These are phyloP conservation scores for Vultur gryphus DNA, from an alignment of 2,797 vertebrate species.

Conservation along the genomic window DNA sequence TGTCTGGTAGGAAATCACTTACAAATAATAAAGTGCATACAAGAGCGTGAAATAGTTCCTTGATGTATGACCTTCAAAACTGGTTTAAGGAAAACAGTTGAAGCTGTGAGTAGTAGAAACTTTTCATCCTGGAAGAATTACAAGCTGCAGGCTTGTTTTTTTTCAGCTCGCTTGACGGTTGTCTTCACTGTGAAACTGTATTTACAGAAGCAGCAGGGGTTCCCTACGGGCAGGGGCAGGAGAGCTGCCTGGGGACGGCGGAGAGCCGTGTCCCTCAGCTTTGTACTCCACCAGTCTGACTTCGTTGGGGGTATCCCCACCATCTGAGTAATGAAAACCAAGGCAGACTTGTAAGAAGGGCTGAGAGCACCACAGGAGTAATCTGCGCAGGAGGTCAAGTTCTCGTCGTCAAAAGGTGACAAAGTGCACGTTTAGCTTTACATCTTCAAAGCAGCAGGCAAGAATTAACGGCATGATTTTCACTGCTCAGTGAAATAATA, in stretches of 20 bases:
- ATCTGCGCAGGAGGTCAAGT: not conserved
- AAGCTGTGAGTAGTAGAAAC: not conserved
- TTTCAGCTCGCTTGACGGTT: fast-evolving
- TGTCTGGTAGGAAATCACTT: conserved; percentile 49
- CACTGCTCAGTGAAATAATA: not conserved
- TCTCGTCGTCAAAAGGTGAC: not conserved
- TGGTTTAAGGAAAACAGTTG: not conserved
- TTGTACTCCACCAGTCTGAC: not conserved
- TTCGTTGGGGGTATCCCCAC: not conserved
- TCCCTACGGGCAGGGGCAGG: not conserved
- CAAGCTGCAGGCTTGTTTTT: not conserved
- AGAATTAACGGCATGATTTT: not conserved
- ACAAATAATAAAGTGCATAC: not conserved
- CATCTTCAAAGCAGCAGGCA: not conserved
- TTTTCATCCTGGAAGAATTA: not conserved
- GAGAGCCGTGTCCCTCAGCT: not conserved
- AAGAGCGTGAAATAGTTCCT: conserved; percentile 12
- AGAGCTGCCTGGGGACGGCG: not conserved
- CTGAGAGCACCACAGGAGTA: not conserved
- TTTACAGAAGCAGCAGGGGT: not conserved
- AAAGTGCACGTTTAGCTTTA: not conserved
- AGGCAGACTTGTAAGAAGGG: not conserved
- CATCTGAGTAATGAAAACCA: not conserved
- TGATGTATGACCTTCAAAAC: conserved; percentile 44
- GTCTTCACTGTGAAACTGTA: not conserved